phyloP scores from a whole-genome alignment of 2,797 vertebrate genomes.

The Hypotaenidia philippensis region DNA sequence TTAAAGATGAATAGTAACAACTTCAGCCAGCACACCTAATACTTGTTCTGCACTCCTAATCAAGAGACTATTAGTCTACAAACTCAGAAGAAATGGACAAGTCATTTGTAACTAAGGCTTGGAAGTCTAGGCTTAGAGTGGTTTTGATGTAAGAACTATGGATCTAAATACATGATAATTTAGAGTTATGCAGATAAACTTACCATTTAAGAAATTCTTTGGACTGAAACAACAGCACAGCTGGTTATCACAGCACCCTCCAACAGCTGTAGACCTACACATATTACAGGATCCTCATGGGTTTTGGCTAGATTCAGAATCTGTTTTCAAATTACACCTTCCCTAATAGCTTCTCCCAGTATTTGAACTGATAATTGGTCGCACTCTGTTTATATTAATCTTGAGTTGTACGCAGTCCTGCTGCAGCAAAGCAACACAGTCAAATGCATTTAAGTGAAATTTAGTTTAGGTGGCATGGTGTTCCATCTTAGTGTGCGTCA shows the following conservation, averaged over 20 bases:
- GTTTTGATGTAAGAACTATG: neutral
- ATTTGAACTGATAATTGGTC: neutral
- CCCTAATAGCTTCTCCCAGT: neutral
- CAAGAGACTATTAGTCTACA: neutral
- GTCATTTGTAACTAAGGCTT: neutral
- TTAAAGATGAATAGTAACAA: conserved; percentile 20
- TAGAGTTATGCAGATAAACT: neutral
- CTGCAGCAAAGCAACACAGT: neutral
- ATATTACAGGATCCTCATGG: neutral
- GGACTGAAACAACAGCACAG: neutral
- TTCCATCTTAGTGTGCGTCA: neutral
- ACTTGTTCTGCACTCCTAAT: conserved; percentile 7
- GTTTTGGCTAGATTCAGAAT: neutral
- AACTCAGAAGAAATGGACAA: neutral
- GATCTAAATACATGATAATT: neutral
- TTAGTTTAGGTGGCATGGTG: neutral
- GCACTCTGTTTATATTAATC: neutral
- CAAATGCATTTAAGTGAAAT: neutral
- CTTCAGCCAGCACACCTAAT: neutral
- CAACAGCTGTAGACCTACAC: neutral
- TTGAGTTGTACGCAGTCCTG: neutral
- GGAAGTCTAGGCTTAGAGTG: neutral
- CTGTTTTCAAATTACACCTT: neutral
- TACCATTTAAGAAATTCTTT: neutral
- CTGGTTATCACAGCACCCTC: neutral